phyloP scores from a whole-genome alignment of 2,888 invertebrate species.

The Calameuta pallipes region DNA sequence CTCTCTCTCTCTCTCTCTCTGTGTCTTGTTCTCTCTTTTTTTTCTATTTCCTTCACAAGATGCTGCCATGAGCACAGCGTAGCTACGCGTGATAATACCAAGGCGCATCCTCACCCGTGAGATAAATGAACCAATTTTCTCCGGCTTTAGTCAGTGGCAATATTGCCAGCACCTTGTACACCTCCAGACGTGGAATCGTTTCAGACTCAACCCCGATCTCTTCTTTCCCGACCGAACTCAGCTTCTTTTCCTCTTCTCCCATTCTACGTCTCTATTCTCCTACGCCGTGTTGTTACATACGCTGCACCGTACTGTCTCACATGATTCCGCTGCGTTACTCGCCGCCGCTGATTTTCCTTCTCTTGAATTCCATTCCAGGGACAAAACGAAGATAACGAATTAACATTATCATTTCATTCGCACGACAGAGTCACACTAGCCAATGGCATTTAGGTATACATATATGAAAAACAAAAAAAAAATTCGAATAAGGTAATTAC shows the following conservation, averaged over 20 bases:
- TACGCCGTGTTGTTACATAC: background rate
- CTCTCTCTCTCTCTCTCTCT: background rate
- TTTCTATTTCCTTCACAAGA: background rate
- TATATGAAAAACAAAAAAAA: background rate
- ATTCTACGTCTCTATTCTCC: background rate
- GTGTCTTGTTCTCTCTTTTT: background rate
- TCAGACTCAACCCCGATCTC: constrained; percentile 27
- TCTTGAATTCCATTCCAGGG: constrained; percentile 24
- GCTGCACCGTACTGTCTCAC: background rate
- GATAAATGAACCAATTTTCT: constrained; percentile 59
- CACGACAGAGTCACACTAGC: constrained; percentile 45
- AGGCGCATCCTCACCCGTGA: constrained; percentile 36
- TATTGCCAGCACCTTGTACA: constrained; percentile 42
- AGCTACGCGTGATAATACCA: constrained; percentile 44
- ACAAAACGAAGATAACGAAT: constrained; percentile 33
- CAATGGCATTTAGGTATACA: background rate
- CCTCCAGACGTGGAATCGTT: constrained; percentile 24
- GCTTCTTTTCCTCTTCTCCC: background rate
- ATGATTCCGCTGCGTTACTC: background rate
- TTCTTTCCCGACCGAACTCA: background rate
- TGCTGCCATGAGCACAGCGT: constrained; percentile 10
- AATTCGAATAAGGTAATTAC: background rate
- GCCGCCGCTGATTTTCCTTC: constrained; percentile 20
- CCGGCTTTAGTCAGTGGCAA: constrained; percentile 54
- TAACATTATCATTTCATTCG: constrained; percentile 50